phyloP scores from a whole-genome alignment of 1,140 invertebrate species.

The Drosophila busckii region DNA sequence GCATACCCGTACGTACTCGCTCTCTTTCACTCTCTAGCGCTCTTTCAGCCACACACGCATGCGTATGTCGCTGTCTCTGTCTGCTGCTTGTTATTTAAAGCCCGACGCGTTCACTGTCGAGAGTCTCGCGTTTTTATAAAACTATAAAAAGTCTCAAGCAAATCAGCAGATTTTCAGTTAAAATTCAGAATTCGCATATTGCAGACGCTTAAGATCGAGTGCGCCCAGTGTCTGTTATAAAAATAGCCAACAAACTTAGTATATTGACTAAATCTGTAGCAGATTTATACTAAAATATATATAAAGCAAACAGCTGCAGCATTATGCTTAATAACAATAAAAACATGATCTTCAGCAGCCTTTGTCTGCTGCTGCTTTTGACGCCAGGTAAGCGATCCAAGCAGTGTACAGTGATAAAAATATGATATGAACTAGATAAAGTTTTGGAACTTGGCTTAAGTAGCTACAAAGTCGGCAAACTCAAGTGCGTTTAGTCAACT shows the following conservation, averaged over 20 bases:
- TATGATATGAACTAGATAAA: no score
- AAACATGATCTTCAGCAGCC: no score
- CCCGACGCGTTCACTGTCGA: slow-evolving; percentile 26
- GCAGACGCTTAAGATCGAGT: slow-evolving; percentile 37
- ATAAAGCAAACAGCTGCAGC: no score
- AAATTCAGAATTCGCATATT: slow-evolving; percentile 69
- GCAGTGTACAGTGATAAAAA: no score
- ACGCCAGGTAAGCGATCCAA: no score
- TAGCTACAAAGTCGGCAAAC: no score
- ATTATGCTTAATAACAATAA: no score
- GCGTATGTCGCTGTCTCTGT: slow-evolving; percentile 12
- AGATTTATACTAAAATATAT: no score
- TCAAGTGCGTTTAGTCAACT: slow-evolving; percentile 24
- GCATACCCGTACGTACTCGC: slow-evolving; percentile 6
- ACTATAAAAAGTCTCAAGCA: slow-evolving; percentile 76
- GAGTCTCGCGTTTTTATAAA: slow-evolving; percentile 31
- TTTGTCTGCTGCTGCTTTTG: no score
- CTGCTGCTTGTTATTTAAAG: slow-evolving; percentile 30
- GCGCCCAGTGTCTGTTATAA: neutral
- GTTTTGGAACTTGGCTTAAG: no score
- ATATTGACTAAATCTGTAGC: no score
- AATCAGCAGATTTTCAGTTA: slow-evolving; percentile 78
- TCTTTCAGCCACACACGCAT: neutral
- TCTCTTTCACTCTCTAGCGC: slow-evolving; percentile 10
- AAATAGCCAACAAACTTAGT: neutral